Evolutionary conservation across 2,797 vertebrate genomes (phyloP), one percentile per base, ranked within the genome.

Genomic region (Steatocranus sp.): DNA sequence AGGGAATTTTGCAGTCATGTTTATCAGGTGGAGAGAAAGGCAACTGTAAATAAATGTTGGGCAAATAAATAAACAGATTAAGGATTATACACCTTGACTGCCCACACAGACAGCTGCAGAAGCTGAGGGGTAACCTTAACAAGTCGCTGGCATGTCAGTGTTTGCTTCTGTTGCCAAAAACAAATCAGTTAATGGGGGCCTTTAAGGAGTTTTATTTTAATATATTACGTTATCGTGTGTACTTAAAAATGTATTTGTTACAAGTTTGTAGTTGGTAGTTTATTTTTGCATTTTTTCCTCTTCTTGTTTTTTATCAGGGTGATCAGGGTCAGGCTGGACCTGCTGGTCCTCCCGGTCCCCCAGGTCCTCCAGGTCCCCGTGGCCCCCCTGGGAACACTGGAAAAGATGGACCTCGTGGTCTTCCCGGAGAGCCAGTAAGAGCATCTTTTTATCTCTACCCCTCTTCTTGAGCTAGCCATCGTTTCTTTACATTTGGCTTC

Each of bases 351-450:
- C 97, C 98, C 0, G 98, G 98, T 63, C 97, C 95, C 0, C 97
- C 98, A 63, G 98, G 98, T 80, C 96, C 96, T 17, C 97, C 97
- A 11, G 98, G 98, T 50, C 96, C 97, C 82, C 94, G 97, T 79
- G 98, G 98, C 36, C 97, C 98, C 88, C 97, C 97, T 83, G 98
- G 98, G 25, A 97, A 98, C 94, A 98, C 96, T 0, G 98, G 98
- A 86, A 98, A 97, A 90, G 98, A 99, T 30, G 98, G 98, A 25
- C 97, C 97, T 76, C 96, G 95, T 82, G 98, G 98, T 88, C 94
- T 95, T 79, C 87, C 96, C 87, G 98, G 98, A 92, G 96, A 96
- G 49, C 91, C 82, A 84, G 98, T 99, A 97, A 97, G 97, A 91
- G 80, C 34, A 75, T 85, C 27, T 43, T 10, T 73, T 48, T 48